These are phyloP conservation scores for Trachymyrmex cornetzi DNA, from an alignment of 1,140 invertebrate species.

Conservation along the genomic window DNA sequence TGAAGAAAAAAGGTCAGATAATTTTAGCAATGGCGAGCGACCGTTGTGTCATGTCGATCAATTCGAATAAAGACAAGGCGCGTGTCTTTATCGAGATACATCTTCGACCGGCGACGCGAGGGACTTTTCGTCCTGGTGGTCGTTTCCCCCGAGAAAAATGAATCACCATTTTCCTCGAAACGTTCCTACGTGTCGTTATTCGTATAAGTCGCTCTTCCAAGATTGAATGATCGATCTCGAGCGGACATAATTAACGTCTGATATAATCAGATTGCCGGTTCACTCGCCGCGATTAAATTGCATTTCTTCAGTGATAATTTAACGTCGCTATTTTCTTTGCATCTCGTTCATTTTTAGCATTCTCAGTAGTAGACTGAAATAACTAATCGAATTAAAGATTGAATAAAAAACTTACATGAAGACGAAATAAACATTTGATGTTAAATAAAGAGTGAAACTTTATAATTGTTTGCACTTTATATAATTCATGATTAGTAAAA, in stretches of 20 bases:
- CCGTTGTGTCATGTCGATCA: background rate
- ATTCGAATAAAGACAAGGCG: conserved; percentile 17
- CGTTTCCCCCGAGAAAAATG: conserved; percentile 20
- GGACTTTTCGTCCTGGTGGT: background rate
- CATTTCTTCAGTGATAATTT: background rate
- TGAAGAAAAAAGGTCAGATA: conserved; percentile 14
- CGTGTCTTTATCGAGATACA: conserved; percentile 3
- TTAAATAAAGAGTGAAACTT: background rate
- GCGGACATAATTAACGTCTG: background rate
- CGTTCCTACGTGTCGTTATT: background rate
- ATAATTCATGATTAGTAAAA: too few species aligned
- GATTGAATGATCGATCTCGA: conserved; percentile 4
- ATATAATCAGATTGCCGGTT: background rate
- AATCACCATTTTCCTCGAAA: conserved; percentile 4
- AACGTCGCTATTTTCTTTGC: background rate
- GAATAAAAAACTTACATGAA: background rate
- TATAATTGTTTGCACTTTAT: background rate
- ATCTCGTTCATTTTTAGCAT: background rate
- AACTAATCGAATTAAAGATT: background rate
- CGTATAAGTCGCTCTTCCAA: background rate
- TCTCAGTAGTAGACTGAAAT: background rate
- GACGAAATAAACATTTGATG: background rate
- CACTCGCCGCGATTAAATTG: background rate
- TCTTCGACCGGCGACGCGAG: background rate
- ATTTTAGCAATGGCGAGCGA: background rate